Base-by-base conservation (phyloP, 2,113 vertebrate genomes). In the Petromus typicus region DNA sequence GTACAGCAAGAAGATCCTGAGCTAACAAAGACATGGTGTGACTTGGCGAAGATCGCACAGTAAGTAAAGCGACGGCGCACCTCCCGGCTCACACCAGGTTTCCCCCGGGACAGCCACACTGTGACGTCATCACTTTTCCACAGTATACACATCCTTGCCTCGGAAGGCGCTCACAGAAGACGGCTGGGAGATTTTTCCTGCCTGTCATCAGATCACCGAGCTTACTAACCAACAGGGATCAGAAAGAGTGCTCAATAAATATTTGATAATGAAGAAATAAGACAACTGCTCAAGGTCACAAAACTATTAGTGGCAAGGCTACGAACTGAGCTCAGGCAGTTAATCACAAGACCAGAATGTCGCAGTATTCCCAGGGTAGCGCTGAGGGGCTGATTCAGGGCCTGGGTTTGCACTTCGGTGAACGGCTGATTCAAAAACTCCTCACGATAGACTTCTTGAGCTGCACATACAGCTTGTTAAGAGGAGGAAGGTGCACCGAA, bases 241-340 rank as follows among this genome's bases (percentile, higher is more conserved):
- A 94, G 34, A 95, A 95, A 84, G 64, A 82, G 20, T 86, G 5
- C 37, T 83, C 40, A 78, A 78, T 93, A 87, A 85, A 83, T 86
- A 94, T 82, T 95, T 95, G 66, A 92, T 89, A 89, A 94, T 14
- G 11, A 86, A 30, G n/a, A 4, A 94, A 67, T 59, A 75, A 71
- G 71, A 67, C 25, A 67, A 63, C n/a, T 89, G 51, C 22, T 94
- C 67, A 96, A 96, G 57, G 81, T 90, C 64, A 95, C 61, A 93
- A 10, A 92, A 64, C 32, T 85, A 83, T 56, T 61, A 59, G 17
- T 56, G 14, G 22, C 75, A 83, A 93, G 80, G 56, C 71, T 82
- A 87, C 90, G 59, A 96, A 94, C 79, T 95, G 90, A 95, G 85
- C 66, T 73, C 54, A 90, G 71, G 80, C 94, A 96, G 54, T 92